phyloP scores from a whole-genome alignment of 1,140 invertebrate species.

The Drosophila nigrodunni region DNA sequence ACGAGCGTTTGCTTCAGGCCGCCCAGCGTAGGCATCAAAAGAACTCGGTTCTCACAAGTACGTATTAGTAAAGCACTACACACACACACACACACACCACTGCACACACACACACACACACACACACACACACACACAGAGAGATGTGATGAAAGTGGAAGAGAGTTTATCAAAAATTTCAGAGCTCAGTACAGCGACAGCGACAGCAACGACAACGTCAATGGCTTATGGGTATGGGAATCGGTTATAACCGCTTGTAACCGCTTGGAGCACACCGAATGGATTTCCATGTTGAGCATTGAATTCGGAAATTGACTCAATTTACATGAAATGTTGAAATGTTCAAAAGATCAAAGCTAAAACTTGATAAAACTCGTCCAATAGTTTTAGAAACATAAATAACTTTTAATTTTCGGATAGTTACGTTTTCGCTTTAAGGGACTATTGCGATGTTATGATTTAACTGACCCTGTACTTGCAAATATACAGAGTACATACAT shows the following conservation, averaged over 20 bases:
- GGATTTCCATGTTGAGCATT: slow-evolving; percentile 13
- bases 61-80: slow-evolving; percentile 80
- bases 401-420: too few relatives aligned
- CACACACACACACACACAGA: slow-evolving; percentile 15
- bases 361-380: too few relatives aligned
- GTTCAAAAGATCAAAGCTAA: too few relatives aligned
- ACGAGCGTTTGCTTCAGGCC: slow-evolving; percentile 90
- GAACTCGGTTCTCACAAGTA: slow-evolving; percentile 92
- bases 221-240: too few relatives aligned
- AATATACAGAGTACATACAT: too few relatives aligned
- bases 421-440: too few relatives aligned
- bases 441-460: too few relatives aligned
- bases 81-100: slow-evolving; percentile 26
- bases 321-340: slow-evolving; percentile 18
- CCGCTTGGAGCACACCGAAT: slow-evolving; percentile 11
- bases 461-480: too few relatives aligned
- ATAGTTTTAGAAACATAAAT: too few relatives aligned
- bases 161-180: not conserved
- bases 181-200: not conserved
- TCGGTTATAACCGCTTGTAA: slow-evolving; percentile 34
- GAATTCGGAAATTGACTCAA: slow-evolving; percentile 36
- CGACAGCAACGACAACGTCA: not conserved
- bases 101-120: slow-evolving; percentile 16
- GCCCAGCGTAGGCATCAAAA: slow-evolving; percentile 88
- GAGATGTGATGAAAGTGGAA: not conserved